phyloP scores from a whole-genome alignment of 2,888 invertebrate species.

The Hirtodrosophila alboralis region DNA sequence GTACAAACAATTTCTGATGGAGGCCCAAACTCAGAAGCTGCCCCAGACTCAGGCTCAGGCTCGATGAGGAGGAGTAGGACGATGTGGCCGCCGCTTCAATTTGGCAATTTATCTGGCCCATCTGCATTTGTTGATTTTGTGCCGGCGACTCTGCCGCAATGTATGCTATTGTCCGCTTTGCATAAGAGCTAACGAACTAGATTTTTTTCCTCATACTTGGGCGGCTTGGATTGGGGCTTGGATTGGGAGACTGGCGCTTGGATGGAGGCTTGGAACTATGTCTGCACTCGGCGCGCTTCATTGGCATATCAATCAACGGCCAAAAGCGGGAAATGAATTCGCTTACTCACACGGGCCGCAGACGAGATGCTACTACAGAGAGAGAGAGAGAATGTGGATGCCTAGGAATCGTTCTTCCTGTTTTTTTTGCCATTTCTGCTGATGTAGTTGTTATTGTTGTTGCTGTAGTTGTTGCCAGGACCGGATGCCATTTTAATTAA shows the following conservation, averaged over 20 bases:
- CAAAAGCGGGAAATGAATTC: slow-evolving; percentile 74
- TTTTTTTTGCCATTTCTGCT: slow-evolving; percentile 17
- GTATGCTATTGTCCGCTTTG: slow-evolving; percentile 70
- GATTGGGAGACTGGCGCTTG: slow-evolving; percentile 4
- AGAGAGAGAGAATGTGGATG: slow-evolving; percentile 46
- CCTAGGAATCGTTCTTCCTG: slow-evolving; percentile 21
- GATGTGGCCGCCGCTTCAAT: slow-evolving; percentile 52
- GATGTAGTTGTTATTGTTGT: slow-evolving; percentile 19
- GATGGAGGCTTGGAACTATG: slow-evolving; percentile 28
- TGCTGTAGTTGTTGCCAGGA: slow-evolving; percentile 41
- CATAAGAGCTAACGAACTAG: slow-evolving; percentile 75
- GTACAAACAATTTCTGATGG: slow-evolving; percentile 35
- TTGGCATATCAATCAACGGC: slow-evolving; percentile 75
- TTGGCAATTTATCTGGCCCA: slow-evolving; percentile 74
- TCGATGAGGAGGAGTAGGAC: slow-evolving; percentile 21
- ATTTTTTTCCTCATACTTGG: slow-evolving; percentile 53
- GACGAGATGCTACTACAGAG: slow-evolving; percentile 22
- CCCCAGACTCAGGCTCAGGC: too few species aligned
- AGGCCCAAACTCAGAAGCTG: slow-evolving; percentile 4
- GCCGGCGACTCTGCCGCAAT: slow-evolving; percentile 51
- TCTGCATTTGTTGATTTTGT: slow-evolving; percentile 74
- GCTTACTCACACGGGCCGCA: slow-evolving; percentile 65
- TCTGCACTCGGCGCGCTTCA: slow-evolving; percentile 61
- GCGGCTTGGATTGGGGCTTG: slow-evolving; percentile 21
- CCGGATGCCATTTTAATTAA: slow-evolving; percentile 76